These are phyloP conservation scores for Cephus nigrinus DNA, from an alignment of 2,888 invertebrate genomes.

Conservation along the genomic window DNA sequence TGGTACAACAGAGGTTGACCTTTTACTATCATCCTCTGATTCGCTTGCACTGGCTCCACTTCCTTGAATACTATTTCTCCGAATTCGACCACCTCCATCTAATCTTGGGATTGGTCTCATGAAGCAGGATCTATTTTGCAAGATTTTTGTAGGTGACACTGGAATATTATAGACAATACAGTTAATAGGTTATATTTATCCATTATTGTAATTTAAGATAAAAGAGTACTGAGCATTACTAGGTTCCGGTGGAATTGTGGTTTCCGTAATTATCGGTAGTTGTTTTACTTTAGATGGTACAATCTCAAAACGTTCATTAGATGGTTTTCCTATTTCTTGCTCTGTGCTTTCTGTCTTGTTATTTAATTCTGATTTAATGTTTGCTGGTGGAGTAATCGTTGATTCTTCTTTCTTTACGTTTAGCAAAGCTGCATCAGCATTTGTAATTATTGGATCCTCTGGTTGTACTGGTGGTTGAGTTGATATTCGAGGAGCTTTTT, in stretches of 20 bases:
- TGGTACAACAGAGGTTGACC: conserved; percentile 29
- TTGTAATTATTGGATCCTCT: neutral
- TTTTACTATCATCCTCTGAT: conserved; percentile 74
- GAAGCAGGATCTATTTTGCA: conserved; percentile 73
- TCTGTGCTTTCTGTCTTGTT: neutral
- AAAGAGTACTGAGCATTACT: neutral
- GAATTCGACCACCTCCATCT: conserved; percentile 56
- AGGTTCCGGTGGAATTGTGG: neutral
- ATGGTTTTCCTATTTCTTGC: neutral
- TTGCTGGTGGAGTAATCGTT: neutral
- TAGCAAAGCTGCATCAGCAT: neutral
- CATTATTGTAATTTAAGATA: neutral
- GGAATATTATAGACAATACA: conserved; percentile 11
- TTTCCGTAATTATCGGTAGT: neutral
- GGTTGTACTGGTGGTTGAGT: neutral
- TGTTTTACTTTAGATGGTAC: neutral
- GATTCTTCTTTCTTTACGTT: conserved; percentile 4
- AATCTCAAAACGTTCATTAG: neutral
- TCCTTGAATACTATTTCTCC: conserved; percentile 76
- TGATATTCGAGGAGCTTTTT: neutral
- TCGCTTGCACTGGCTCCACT: conserved; percentile 72
- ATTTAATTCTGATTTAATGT: neutral
- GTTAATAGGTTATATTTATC: conserved; percentile 2
- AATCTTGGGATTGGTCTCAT: conserved; percentile 76
- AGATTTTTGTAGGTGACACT: conserved; percentile 71